These are phyloP conservation scores for Paratrypauchen microcephalus DNA, from an alignment of 2,797 vertebrate genomes.

Conservation along the genomic window DNA sequence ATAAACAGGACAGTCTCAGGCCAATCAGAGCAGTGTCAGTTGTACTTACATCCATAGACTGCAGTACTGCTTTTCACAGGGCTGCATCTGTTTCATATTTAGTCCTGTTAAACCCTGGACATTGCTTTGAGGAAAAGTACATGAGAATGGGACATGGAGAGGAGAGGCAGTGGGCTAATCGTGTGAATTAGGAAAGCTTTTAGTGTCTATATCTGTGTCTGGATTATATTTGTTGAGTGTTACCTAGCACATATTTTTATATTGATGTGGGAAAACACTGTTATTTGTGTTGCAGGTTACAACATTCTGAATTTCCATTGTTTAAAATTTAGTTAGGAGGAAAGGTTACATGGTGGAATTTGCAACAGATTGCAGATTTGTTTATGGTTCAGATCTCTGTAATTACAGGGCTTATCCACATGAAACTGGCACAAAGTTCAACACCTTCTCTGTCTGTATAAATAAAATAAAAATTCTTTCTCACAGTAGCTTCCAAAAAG, in stretches of 20 bases:
- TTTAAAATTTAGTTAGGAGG: too few relatives aligned
- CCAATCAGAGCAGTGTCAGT: constrained; percentile 57
- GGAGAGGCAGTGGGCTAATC: constrained; percentile 27
- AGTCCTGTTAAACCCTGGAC: constrained; percentile 28
- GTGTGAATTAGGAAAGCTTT: constrained; percentile 28
- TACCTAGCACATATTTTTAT: background rate
- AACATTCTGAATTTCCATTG: too few relatives aligned
- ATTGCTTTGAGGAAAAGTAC: constrained; percentile 40
- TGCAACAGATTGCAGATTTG: too few relatives aligned
- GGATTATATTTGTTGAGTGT: constrained; percentile 16
- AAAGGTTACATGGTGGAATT: too few relatives aligned
- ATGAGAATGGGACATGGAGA: constrained; percentile 27
- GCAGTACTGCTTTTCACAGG: constrained; percentile 29
- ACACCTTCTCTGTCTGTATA: too few relatives aligned
- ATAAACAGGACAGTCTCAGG: constrained; percentile 43
- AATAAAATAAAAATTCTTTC: too few relatives aligned
- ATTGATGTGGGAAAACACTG: too few relatives aligned
- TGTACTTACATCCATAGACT: constrained; percentile 52
- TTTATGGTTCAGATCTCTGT: too few relatives aligned
- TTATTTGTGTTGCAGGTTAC: too few relatives aligned
- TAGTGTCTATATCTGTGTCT: background rate
- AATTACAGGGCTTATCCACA: too few relatives aligned
- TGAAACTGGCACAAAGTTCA: too few relatives aligned
- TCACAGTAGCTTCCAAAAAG: too few relatives aligned
- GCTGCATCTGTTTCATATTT: constrained; percentile 76